Base-by-base conservation (phyloP, 2,888 invertebrate genomes). In the Phyllotreta cruciferae region DNA sequence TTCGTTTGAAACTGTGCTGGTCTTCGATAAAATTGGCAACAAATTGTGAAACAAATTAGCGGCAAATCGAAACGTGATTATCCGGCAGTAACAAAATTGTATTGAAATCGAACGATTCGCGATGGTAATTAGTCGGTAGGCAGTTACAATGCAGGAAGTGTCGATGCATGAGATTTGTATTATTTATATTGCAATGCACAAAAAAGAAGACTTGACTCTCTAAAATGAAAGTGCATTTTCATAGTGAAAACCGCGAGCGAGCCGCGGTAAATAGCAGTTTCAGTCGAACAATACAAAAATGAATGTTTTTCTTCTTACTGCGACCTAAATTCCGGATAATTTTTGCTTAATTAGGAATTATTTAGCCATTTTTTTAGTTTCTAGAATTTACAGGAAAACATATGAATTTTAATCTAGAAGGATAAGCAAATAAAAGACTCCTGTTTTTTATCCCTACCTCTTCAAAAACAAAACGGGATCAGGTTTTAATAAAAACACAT, bases 221-320 rank as follows among this genome's bases (percentile, higher is more conserved):
- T 67, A 64, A 60, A 63, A 66, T 52, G 66, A 66, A 63, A 61
- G 66, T 63, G 42, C 49, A 44, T 66, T 63, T 63, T 63, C 60
- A 60, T 11, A 58, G 60, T 54, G 60, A 60, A 63, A 63, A 63
- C 56, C 10, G 52, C 34, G 38, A 37, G n/a, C 37, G 1, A 52
- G 13, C 47, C 4, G 35, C 7, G 11, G 35, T 35, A 24, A 34
- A 36, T 35, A 35, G 35, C 14, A 52, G 13, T 24, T 24, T 24
- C 24, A 11, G 8, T 52, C 38, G 38, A 14, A 52, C 52, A 52
- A 52, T 52, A 52, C 52, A 52, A 52, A 52, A 38, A 52, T 38
- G 52, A 37, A 37, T 1, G 13, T 36, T 52, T 52, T 52, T 52
- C 38, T 38, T 37, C 8, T 52, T 11, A 10, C 35, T 7, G 13